Conservation (phyloP, 2,113 vertebrate genomes). For the Burhinus bistriatus region DNA sequence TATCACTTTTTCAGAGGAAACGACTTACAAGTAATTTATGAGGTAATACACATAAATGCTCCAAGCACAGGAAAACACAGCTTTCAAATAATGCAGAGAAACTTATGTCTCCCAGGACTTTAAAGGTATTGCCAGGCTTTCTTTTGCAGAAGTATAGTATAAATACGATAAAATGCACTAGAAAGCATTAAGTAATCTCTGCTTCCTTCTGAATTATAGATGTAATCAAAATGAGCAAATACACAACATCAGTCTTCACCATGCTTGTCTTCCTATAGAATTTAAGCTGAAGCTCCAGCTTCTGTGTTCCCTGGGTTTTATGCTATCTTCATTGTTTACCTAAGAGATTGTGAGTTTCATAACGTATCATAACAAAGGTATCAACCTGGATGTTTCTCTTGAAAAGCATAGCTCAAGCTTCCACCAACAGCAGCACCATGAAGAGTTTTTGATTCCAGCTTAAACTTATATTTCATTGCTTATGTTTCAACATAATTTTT, state of each 20-base stretch:
- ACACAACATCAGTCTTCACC: constrained; percentile 46
- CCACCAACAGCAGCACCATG: background rate
- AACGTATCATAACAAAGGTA: background rate
- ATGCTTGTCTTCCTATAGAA: background rate
- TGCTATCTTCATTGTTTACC: constrained; percentile 16
- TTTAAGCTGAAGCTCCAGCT: constrained; percentile 29
- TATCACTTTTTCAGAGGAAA: constrained; percentile 28
- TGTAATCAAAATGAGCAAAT: constrained; percentile 63
- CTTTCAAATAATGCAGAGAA: constrained; percentile 55
- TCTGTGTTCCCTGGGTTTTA: background rate
- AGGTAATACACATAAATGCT: constrained; percentile 37
- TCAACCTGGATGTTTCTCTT: background rate
- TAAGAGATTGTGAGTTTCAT: constrained; percentile 23
- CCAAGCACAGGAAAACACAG: constrained; percentile 36
- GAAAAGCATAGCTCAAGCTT: background rate
- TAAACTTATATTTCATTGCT: background rate
- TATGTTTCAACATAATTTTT: background rate
- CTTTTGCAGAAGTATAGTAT: background rate
- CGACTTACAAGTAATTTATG: constrained; percentile 47
- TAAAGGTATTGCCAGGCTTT: constrained; percentile 29
- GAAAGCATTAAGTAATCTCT: constrained; percentile 61
- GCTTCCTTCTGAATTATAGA: constrained; percentile 71
- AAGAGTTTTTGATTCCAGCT: background rate
- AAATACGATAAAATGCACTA: constrained; percentile 41
- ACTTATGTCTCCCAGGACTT: constrained; percentile 48